phyloP scores from a whole-genome alignment of 2,888 invertebrate genomes.

The Anarsia innoxiella region DNA sequence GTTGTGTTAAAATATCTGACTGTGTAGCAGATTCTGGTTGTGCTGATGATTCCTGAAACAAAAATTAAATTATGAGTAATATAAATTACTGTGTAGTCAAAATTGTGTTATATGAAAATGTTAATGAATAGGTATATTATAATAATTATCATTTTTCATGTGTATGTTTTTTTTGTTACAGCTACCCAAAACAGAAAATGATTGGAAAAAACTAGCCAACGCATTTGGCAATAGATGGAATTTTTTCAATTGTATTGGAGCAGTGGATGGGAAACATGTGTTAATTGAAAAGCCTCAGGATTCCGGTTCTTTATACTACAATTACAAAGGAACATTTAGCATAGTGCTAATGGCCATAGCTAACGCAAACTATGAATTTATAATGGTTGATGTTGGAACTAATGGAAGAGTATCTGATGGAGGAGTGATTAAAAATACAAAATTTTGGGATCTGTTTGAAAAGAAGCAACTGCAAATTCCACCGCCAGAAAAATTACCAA shows the following conservation, averaged over 20 bases:
- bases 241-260: slow-evolving; percentile 25
- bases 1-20: too few species aligned
- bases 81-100: too few species aligned
- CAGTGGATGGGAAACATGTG: slow-evolving; percentile 22
- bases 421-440: slow-evolving; percentile 16
- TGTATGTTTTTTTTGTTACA: neutral
- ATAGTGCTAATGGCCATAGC: slow-evolving; percentile 13
- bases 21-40: too few species aligned
- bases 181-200: neutral
- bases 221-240: slow-evolving; percentile 23
- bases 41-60: too few species aligned
- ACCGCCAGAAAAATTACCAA: neutral
- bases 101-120: too few species aligned
- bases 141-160: too few species aligned
- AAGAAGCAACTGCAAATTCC: neutral
- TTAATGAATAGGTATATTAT: too few species aligned
- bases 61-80: too few species aligned
- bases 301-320: slow-evolving; percentile 12
- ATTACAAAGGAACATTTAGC: slow-evolving; percentile 10
- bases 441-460: slow-evolving; percentile 1
- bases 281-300: slow-evolving; percentile 13
- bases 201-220: neutral
- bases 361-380: slow-evolving; percentile 15
- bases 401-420: slow-evolving; percentile 16
- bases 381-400: slow-evolving; percentile 13